Conservation (phyloP, 2,113 vertebrate genomes). For the Vidua macroura region DNA sequence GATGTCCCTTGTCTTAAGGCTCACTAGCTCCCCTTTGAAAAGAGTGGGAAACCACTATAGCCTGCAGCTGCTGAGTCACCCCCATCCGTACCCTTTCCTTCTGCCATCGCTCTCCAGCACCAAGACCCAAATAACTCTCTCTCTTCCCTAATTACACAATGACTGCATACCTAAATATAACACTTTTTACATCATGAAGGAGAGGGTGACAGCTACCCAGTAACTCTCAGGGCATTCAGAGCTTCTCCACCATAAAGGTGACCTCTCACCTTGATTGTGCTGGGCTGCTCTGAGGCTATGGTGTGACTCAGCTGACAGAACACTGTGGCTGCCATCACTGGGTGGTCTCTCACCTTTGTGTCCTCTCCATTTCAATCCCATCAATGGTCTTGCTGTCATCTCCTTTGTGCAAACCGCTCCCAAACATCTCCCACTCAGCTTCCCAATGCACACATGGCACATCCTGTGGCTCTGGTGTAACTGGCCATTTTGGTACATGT, state of each 20-base stretch:
- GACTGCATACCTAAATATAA: neutral
- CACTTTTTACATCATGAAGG: neutral
- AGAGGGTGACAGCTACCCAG: neutral
- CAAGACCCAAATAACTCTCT: neutral
- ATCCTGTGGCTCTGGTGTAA: neutral
- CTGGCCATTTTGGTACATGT: neutral
- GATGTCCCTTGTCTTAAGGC: neutral
- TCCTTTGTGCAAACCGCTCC: neutral
- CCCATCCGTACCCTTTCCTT: neutral
- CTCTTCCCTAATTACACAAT: neutral
- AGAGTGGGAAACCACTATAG: neutral
- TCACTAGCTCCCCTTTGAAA: neutral
- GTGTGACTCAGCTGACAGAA: neutral
- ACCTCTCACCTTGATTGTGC: neutral
- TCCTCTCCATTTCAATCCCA: neutral
- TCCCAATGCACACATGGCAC: rapidly evolving
- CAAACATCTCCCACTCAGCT: neutral
- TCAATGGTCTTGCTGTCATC: neutral
- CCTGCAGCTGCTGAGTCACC: neutral
- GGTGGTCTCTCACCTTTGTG: neutral
- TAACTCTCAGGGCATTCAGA: neutral
- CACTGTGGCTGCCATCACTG: neutral
- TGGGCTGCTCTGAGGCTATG: neutral
- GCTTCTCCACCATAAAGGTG: neutral
- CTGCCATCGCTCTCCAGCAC: rapidly evolving